Base-by-base conservation (phyloP, 1,140 invertebrate species). In the Zaprionus nigranus region DNA sequence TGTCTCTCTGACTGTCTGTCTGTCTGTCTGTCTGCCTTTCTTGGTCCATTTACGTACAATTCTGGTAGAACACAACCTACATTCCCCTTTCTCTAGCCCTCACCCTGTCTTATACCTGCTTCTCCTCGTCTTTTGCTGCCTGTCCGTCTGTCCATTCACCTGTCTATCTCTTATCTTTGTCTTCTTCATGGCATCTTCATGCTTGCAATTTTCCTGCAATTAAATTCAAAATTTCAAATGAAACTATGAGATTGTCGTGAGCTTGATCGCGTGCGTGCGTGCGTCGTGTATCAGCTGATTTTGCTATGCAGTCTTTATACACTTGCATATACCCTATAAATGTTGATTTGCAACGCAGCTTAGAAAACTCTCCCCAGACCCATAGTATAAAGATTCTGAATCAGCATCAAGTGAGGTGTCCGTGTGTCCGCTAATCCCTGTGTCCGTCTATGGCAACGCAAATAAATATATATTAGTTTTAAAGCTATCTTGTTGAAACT, bases 161-260 rank as follows among this genome's bases (percentile, higher is more conserved):
- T 17, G 54, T 59, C 12, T n/a, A 17, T 69, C 38, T 61, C 72
- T 68, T 63, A 69, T 74, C 64, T 34, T 34, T 34, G 74, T 76
- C 73, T 58, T 75, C 34, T 70, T 72, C 60, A 60, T 65, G 73
- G 73, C 67, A 72, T 72, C 69, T 72, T 40, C 56, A 72, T 77
- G 73, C 56, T 65, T 30, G 67, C 67, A 71, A 70, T 77, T 73
- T 77, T 73, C 58, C 75, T 77, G 75, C 69, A 77, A 77, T 77
- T 77, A 77, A 77, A 56, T 77, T 40, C 49, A 40, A 57, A 63
- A 63, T 65, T 56, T 64, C 2, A 56, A 71, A 26, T 40, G 40
- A 61, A 61, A 40, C 22, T 43, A 43, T 40, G 22, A 24, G 20
- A 22, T 12, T n/a, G 59, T 38, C 20, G 59, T 38, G 28, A 49